A percentile compares a stretch with the other conserved stretches of the same genome.
phyloP scores from a whole-genome alignment of 1,140 invertebrate species.

The Aphelenchoides besseyi region DNA sequence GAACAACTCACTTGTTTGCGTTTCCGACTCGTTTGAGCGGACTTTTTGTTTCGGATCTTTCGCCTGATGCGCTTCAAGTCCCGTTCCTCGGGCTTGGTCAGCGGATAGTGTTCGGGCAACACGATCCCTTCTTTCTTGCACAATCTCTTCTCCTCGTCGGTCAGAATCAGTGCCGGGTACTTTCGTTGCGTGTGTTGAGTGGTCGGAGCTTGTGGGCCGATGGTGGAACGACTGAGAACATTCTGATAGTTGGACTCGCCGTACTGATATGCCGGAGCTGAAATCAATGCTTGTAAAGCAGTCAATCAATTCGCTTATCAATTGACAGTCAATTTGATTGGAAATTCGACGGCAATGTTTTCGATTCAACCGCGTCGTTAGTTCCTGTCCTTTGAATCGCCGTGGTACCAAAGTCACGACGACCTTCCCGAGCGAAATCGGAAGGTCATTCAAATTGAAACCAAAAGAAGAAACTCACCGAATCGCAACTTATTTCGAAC shows the following conservation, averaged over 20 bases:
- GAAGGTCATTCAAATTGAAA: background rate
- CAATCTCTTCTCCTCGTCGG: slow-evolving; percentile 89
- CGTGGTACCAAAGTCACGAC: background rate
- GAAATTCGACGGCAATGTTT: background rate
- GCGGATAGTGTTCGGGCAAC: slow-evolving; percentile 84
- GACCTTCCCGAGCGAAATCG: background rate
- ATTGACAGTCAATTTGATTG: background rate
- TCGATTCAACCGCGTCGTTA: background rate
- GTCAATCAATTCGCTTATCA: background rate
- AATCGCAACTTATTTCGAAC: background rate
- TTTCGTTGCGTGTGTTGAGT: no score
- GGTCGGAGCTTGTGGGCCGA: background rate
- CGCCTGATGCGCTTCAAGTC: slow-evolving; percentile 94
- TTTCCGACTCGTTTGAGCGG: slow-evolving; percentile 59
- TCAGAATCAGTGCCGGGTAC: slow-evolving; percentile 67
- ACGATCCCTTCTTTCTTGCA: slow-evolving; percentile 79
- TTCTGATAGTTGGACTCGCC: background rate
- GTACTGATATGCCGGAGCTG: background rate
- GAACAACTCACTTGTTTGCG: slow-evolving; percentile 35
- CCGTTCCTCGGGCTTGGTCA: slow-evolving; percentile 94
- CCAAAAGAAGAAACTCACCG: background rate
- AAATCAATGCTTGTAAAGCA: no score
- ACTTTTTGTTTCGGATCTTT: slow-evolving; percentile 93
- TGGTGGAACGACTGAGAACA: background rate
- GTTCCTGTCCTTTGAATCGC: background rate